Conservation (phyloP, 2,113 vertebrate species). For the Centropus bengalensis region DNA sequence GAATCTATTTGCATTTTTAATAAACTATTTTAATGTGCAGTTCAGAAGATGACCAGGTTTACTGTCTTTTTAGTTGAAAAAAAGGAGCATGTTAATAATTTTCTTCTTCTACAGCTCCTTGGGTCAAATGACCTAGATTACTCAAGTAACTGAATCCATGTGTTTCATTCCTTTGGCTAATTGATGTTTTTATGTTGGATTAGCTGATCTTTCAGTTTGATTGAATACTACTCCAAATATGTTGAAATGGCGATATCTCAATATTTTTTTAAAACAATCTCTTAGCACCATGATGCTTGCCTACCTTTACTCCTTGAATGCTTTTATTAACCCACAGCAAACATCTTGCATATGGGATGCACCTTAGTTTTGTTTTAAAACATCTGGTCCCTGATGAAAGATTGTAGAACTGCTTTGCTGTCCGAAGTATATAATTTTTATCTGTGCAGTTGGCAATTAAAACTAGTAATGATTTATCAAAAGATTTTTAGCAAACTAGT, state of each 20-base stretch:
- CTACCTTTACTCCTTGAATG: background rate
- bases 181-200: background rate
- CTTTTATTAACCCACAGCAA: background rate
- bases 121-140: background rate
- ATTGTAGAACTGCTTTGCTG: background rate
- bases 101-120: background rate
- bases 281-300: background rate
- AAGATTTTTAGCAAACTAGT: background rate
- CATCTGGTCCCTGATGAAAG: background rate
- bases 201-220: background rate
- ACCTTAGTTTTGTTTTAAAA: background rate
- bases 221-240: background rate
- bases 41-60: background rate
- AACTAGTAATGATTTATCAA: background rate
- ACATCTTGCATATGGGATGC: background rate
- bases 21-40: background rate
- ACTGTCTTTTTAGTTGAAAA: background rate
- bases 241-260: background rate
- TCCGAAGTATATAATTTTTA: background rate
- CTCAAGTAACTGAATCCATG: background rate
- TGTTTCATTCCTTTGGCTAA: background rate
- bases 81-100: background rate
- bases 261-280: fast-evolving
- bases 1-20: background rate
- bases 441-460: background rate